phyloP scores from a whole-genome alignment of 1,140 invertebrate genomes.

The Hesperophylax magnus region DNA sequence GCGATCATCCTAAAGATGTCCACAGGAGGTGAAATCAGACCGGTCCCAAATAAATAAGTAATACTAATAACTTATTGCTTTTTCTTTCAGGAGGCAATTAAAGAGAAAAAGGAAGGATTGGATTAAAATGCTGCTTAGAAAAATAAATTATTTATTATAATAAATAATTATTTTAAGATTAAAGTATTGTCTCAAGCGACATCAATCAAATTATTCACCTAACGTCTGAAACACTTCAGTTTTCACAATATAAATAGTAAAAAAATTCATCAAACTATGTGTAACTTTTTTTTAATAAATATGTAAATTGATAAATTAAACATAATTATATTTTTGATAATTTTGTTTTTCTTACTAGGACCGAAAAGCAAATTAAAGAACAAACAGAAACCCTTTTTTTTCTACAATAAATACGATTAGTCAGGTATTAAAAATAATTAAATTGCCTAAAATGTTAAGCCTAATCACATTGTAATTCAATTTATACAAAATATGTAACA shows the following conservation, averaged over 20 bases:
- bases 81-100: conserved; percentile 84
- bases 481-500: conserved; percentile 30
- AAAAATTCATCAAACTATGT: conserved; percentile 10
- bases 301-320: conserved; percentile 19
- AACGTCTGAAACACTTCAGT: not conserved
- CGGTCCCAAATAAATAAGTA: no score
- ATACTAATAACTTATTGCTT: conserved; percentile 26
- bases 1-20: no score
- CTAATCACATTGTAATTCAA: conserved; percentile 10
- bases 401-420: not conserved
- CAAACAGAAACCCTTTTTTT: not conserved
- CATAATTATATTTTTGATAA: conserved; percentile 11
- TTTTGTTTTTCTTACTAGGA: not conserved
- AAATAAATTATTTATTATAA: conserved; percentile 40
- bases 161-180: conserved; percentile 31
- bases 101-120: conserved; percentile 87
- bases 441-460: conserved; percentile 22
- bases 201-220: not conserved
- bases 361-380: no score
- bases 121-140: conserved; percentile 71
- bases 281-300: conserved; percentile 11
- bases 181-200: not conserved
- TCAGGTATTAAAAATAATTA: conserved; percentile 15
- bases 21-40: no score
- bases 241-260: conserved; percentile 26